Evolutionary conservation across 2,797 vertebrate species (phyloP).

Genomic region (Lacerta agilis): DNA sequence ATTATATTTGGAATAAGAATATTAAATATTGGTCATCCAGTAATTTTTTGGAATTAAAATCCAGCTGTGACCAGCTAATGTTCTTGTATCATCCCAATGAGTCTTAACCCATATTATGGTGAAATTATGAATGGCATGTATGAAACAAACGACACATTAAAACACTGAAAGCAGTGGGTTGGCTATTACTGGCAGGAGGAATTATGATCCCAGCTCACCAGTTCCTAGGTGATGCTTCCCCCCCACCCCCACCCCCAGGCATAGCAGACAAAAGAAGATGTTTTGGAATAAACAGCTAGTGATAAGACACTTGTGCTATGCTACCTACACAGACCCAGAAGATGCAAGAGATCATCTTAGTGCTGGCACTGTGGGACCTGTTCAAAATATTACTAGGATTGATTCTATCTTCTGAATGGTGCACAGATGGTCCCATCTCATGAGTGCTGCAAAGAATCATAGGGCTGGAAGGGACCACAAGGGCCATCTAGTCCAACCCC

Average conservation of each 20-base stretch:
- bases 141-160: background rate
- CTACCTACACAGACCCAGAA: background rate
- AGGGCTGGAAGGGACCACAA: too few relatives aligned
- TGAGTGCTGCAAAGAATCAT: too few relatives aligned
- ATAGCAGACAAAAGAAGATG: background rate
- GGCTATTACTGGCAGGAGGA: background rate
- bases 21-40: background rate
- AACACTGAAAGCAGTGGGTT: background rate
- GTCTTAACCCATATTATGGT: background rate
- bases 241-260: too few relatives aligned
- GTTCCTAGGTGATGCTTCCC: background rate
- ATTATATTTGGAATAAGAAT: background rate
- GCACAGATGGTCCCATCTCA: background rate
- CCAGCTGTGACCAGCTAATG: background rate
- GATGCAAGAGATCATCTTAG: background rate
- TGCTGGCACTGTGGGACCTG: background rate
- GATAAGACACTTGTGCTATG: background rate
- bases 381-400: background rate
- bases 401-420: background rate
- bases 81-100: background rate
- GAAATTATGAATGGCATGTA: background rate
- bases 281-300: constrained; percentile 16
- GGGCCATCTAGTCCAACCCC: too few relatives aligned
- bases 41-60: background rate
- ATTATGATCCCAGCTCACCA: background rate